Conservation (phyloP, 2,113 vertebrate genomes). For the Lasiurus cinereus region DNA sequence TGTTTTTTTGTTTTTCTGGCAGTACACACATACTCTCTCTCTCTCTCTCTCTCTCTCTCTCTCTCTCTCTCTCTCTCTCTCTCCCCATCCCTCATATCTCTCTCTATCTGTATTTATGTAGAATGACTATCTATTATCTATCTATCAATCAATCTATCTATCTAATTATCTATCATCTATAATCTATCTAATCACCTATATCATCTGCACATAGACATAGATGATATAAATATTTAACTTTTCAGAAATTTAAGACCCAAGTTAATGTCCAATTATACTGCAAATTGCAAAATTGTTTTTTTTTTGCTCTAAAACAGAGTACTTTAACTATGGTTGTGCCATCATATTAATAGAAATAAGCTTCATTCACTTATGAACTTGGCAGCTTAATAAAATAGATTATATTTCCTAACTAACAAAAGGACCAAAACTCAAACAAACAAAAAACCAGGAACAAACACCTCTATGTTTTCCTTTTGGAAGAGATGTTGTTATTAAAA, state of each 20-base stretch:
- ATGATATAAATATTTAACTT: background rate
- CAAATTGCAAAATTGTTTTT: background rate
- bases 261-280: background rate
- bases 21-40: background rate
- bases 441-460: background rate
- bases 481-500: constrained; percentile 32
- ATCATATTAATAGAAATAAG: background rate
- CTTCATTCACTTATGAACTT: background rate
- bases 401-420: background rate
- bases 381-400: background rate
- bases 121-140: background rate
- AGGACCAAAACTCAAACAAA: background rate
- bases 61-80: too few species aligned
- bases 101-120: background rate
- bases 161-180: background rate
- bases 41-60: too few species aligned
- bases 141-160: too few species aligned
- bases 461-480: background rate
- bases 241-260: background rate
- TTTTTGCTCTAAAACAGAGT: background rate
- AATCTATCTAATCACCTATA: too few species aligned
- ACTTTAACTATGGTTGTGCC: background rate
- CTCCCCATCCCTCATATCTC: background rate
- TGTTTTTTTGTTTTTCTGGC: background rate
- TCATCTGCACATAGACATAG: too few species aligned